Conservation (phyloP, 2,113 vertebrate genomes). For the Hylia prasina region DNA sequence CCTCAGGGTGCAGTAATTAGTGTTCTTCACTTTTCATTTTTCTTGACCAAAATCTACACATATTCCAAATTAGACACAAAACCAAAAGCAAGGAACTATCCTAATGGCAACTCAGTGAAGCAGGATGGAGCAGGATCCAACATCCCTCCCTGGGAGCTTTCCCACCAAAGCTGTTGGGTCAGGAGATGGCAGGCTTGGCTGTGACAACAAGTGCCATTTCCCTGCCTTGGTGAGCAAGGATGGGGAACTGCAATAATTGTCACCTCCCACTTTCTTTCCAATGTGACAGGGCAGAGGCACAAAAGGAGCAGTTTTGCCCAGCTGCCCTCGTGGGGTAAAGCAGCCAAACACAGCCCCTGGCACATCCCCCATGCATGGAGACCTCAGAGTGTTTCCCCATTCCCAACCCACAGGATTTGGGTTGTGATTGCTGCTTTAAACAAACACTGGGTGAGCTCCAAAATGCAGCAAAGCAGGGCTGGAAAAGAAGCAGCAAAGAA, state of each 20-base stretch:
- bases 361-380: fast-evolving
- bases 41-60: neutral
- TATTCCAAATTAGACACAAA: neutral
- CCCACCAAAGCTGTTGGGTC: neutral
- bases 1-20: neutral
- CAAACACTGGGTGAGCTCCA: neutral
- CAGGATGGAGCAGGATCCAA: neutral
- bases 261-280: neutral
- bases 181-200: neutral
- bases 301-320: neutral
- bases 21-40: neutral
- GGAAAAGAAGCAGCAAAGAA: neutral
- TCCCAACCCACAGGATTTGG: neutral
- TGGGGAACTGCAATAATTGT: neutral
- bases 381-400: neutral
- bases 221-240: neutral
- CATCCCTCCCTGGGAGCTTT: neutral
- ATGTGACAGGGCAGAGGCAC: fast-evolving
- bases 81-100: neutral
- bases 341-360: fast-evolving
- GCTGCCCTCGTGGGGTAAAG: neutral
- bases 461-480: neutral
- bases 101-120: neutral
- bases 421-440: neutral
- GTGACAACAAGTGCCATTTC: fast-evolving